These are phyloP conservation scores for Zeus faber DNA, from an alignment of 2,113 vertebrate species.

Conservation along the genomic window DNA sequence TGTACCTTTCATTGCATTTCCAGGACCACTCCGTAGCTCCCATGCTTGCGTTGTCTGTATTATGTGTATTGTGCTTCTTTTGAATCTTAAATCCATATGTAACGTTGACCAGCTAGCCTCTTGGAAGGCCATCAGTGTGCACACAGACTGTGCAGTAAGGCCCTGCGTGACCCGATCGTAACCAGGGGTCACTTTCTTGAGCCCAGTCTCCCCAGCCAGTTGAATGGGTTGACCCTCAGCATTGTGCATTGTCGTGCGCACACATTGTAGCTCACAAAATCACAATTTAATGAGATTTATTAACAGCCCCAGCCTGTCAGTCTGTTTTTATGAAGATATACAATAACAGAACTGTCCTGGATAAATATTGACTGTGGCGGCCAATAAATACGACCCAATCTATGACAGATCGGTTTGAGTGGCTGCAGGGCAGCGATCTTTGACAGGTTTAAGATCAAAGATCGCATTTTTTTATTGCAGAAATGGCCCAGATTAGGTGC, in stretches of 20 bases:
- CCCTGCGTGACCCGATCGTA: constrained; percentile 15
- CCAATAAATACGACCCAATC: constrained; percentile 14
- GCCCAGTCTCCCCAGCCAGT: constrained; percentile 29
- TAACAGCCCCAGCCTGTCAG: constrained; percentile 7
- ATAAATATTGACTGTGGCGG: constrained; percentile 37
- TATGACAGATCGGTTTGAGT: constrained; percentile 24
- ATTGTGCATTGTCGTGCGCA: neutral
- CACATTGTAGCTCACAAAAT: neutral
- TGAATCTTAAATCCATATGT: too few species aligned
- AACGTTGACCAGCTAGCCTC: too few species aligned
- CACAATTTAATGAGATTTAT: constrained; percentile 17
- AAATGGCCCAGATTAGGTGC: neutral
- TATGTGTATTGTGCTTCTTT: neutral
- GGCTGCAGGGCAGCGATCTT: constrained; percentile 3
- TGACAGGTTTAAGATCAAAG: constrained; percentile 31
- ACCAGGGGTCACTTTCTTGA: constrained; percentile 28
- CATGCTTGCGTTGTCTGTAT: neutral
- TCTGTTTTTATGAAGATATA: constrained; percentile 5
- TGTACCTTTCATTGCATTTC: constrained; percentile 6
- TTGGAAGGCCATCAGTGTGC: too few species aligned
- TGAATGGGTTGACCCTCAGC: constrained; percentile 37
- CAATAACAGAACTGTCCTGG: neutral
- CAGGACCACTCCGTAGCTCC: neutral
- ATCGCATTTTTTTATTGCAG: constrained; percentile 19
- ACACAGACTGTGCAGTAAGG: neutral